phyloP scores from a whole-genome alignment of 2,113 vertebrate species.

The Parus major region DNA sequence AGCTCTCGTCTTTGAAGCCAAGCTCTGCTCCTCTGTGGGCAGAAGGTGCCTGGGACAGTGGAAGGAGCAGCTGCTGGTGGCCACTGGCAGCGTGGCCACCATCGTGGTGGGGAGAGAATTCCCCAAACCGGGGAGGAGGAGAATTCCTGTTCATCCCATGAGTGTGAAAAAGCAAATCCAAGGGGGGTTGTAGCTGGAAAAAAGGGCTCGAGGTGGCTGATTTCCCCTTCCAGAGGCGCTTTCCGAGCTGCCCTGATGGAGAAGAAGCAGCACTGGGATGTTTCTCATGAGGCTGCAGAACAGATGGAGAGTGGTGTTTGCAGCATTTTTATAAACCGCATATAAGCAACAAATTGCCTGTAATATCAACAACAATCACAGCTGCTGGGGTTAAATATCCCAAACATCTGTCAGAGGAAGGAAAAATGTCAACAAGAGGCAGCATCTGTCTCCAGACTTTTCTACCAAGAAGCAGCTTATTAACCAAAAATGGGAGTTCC shows the following conservation, averaged over 20 bases:
- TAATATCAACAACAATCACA: constrained; percentile 43
- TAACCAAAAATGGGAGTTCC: background rate
- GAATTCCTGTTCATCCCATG: background rate
- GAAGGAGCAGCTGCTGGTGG: background rate
- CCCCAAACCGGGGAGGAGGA: background rate
- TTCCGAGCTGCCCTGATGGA: background rate
- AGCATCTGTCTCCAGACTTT: background rate
- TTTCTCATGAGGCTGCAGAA: background rate
- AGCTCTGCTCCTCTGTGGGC: background rate
- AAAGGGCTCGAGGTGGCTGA: background rate
- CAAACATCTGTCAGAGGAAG: constrained; percentile 23
- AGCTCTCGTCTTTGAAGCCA: rapidly evolving
- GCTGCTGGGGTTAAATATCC: constrained; percentile 9
- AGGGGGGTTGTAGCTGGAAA: rapidly evolving
- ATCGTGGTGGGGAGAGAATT: background rate
- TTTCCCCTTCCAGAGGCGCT: background rate
- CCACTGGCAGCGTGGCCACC: background rate
- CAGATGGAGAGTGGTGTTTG: constrained; percentile 35
- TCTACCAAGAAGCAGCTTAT: background rate
- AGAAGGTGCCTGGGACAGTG: rapidly evolving
- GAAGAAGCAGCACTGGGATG: background rate
- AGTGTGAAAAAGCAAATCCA: background rate
- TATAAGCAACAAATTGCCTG: constrained; percentile 34
- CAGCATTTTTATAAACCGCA: background rate
- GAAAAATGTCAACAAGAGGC: constrained; percentile 6